Evolutionary conservation across 2,797 vertebrate genomes (phyloP), one percentile per base, ranked within the genome.

Genomic region (Melopsittacus undulatus): DNA sequence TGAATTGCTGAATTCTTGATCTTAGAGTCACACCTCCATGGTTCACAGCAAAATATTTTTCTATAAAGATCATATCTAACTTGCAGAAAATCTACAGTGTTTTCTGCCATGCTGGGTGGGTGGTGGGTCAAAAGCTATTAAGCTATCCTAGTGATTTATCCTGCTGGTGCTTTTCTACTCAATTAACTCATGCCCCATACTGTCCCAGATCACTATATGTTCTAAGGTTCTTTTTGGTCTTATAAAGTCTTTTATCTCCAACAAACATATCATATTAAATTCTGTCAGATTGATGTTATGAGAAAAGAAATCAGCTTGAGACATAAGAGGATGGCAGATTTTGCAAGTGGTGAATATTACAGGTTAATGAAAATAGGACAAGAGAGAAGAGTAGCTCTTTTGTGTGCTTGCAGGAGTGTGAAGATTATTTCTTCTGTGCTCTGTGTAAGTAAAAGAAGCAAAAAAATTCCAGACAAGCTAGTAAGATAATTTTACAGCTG

Each of bases 391-490:
- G 19, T 27, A 52, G 51, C 38, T n/a, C 5, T 68, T 51, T 42
- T 45, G 34, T n/a, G 24, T 45, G 34, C 29, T 43, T 59, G 29
- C 27, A 54, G 34, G 12, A 76, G 5, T 70, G 22, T 18, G 64
- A 63, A 48, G 66, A 32, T 5, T 36, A 13, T 59, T 72, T 67
- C 16, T 62, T 43, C 26, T 43, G 19, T 16, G 10, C 45, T 34
- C 61, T 24, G 1, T 9, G 6, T 32, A 49, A 79, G 32, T 23
- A 54, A 63, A 68, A 49, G 45, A 73, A 42, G 10, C 4, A 43
- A 57, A 40, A 79, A 40, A 16, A 1, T 0, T 0, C 9, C 9
- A 7, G 48, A 40, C 20, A 45, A 70, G 76, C 1, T 9, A 38
- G 29, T 26, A 52, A 26, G 27, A 45, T 19, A 63, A 29, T 51